Percentiles rank a stretch among this genome's conserved stretches.
Conservation (phyloP, 2,888 invertebrate species). For the Taphrorychus bicolor region DNA sequence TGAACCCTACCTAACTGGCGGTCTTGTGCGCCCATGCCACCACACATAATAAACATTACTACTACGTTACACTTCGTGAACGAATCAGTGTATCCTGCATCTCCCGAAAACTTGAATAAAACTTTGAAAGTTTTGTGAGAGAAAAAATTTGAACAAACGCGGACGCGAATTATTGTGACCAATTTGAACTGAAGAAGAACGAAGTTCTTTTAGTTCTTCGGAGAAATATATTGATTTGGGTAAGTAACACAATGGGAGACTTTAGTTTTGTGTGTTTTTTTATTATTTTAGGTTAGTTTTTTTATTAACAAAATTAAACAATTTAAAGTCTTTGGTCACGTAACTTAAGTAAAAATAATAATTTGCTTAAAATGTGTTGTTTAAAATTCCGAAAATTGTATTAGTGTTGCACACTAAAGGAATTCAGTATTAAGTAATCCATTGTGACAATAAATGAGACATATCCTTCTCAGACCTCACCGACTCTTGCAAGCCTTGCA, state of each 20-base stretch:
- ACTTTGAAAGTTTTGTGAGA: not conserved
- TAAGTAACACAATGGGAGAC: not conserved
- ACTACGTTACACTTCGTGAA: slow-evolving; percentile 13
- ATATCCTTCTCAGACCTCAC: too few relatives aligned
- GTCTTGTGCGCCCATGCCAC: slow-evolving; percentile 29
- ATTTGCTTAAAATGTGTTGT: too few relatives aligned
- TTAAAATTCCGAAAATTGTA: too few relatives aligned
- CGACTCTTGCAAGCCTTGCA: not conserved
- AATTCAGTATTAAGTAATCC: too few relatives aligned
- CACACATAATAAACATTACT: slow-evolving; percentile 34
- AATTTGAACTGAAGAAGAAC: not conserved
- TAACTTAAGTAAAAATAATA: too few relatives aligned
- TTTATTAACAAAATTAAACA: too few relatives aligned
- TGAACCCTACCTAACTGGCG: slow-evolving; percentile 30
- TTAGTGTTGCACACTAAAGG: too few relatives aligned
- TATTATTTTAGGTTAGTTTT: too few relatives aligned
- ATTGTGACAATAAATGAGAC: too few relatives aligned
- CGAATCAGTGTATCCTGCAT: slow-evolving; percentile 10
- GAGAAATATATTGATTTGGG: not conserved
- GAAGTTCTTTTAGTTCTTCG: not conserved
- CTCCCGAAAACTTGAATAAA: not conserved
- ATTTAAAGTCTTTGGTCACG: too few relatives aligned
- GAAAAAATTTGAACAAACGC: not conserved
- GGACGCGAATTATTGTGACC: not conserved
- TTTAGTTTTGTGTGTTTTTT: too few relatives aligned